Base-by-base conservation (phyloP, 2,888 invertebrate genomes). In the Malacosoma neustria region DNA sequence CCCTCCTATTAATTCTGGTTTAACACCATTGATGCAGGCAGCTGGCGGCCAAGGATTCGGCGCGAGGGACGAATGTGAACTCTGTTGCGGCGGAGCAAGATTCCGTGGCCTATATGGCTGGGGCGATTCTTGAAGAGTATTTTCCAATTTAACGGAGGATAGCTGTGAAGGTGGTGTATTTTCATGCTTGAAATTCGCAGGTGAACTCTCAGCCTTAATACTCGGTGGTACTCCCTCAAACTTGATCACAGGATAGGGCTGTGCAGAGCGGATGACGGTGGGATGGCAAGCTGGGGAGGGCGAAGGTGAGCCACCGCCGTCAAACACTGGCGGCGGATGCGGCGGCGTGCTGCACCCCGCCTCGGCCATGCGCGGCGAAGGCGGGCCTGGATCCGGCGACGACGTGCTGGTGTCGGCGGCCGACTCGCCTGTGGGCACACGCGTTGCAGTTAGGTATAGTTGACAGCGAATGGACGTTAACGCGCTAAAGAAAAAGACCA, bases 361-460 rank as follows among this genome's bases (percentile, higher is more conserved):
- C 80, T 88, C 89, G 69, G 90, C 89, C 88, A 91, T 90, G 86
- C 91, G 91, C 73, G 94, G 94, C 72, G 95, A 95, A 76, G 92
- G 90, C 72, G 94, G 94, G 76, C 92, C 92, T 60, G 93, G 90
- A 88, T 95, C 95, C 77, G 95, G 95, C 72, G 95, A 96, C 74
- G 95, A 95, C 74, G 95, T 95, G 80, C 94, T 95, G 75, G 95
- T 95, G 87, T 96, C 96, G 76, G 95, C 95, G 87, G 95, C 93
- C 76, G 95, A 95, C 89, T 95, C 96, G 87, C 93, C 93, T 92
- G 90, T 61, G 64, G 56, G 57, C 61, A 72, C 72, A 81, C 69
- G 51, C 41, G 40, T 29, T 38, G 46, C 39, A 72, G 73, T 88
- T 66, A 87, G 52, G 44, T 54, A 68, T 46, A 57, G 47, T 40